Conservation (phyloP, 1,140 invertebrate species). For the Drosophila carrolli region DNA sequence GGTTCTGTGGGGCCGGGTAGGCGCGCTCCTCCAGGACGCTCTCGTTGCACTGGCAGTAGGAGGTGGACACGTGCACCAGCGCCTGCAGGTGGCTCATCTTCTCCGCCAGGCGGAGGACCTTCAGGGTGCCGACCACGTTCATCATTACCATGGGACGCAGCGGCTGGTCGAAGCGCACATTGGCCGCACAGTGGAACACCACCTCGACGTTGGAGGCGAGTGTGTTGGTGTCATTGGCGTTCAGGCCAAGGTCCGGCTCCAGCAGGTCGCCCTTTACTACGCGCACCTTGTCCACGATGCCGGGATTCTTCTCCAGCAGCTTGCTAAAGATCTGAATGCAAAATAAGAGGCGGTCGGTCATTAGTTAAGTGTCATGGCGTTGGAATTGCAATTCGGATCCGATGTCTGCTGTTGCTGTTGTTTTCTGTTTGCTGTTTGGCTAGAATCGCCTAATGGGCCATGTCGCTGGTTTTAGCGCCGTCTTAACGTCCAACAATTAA, state of each 20-base stretch:
- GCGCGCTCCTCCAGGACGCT: slow-evolving; percentile 88
- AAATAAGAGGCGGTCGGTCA: slow-evolving; percentile 40
- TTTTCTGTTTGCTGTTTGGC: slow-evolving; percentile 2
- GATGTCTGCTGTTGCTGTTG: slow-evolving; percentile 1
- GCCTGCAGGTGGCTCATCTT: slow-evolving; percentile 89
- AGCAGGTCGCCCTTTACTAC: slow-evolving; percentile 94
- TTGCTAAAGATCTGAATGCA: slow-evolving; percentile 89
- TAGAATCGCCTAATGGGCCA: slow-evolving; percentile 64
- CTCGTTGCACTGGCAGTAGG: slow-evolving; percentile 92
- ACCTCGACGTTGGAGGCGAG: slow-evolving; percentile 89
- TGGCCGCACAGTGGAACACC: slow-evolving; percentile 97
- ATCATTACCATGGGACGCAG: slow-evolving; percentile 89
- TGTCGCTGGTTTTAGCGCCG: slow-evolving; percentile 38
- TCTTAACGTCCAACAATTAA: slow-evolving; percentile 54
- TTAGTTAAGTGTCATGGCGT: slow-evolving; percentile 61
- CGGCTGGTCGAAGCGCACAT: slow-evolving; percentile 94
- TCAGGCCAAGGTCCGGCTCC: slow-evolving; percentile 90
- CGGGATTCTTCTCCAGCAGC: slow-evolving; percentile 86
- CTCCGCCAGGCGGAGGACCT: slow-evolving; percentile 88
- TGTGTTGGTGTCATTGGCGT: slow-evolving; percentile 86
- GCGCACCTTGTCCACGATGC: slow-evolving; percentile 90
- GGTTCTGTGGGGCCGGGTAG: slow-evolving; percentile 89
- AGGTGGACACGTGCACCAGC: slow-evolving; percentile 92
- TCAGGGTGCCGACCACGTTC: slow-evolving; percentile 89
- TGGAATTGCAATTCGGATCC: slow-evolving; percentile 32